Percentiles rank a stretch among this genome's conserved stretches.
Conservation (phyloP, 2,888 invertebrate genomes). For the Uropetala carovei region DNA sequence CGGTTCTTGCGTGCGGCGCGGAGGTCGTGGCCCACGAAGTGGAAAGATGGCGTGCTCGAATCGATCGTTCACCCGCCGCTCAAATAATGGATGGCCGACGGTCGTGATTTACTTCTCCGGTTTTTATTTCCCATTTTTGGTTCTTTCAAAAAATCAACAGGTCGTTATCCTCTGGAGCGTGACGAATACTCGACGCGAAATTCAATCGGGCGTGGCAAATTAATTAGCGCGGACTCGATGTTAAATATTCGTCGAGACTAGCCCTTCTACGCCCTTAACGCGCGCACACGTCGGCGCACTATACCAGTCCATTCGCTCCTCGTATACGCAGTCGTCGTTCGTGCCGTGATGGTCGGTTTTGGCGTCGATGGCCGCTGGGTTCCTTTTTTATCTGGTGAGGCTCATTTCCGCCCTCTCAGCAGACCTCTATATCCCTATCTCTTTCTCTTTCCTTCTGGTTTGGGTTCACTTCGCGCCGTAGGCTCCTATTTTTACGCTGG, state of each 20-base stretch:
- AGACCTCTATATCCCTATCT: neutral
- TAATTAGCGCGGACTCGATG: neutral
- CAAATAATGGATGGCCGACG: neutral
- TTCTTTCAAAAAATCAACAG: neutral
- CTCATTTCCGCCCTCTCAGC: neutral
- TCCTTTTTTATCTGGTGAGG: neutral
- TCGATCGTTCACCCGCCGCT: too few species aligned
- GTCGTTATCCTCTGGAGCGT: neutral
- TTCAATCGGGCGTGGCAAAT: constrained; percentile 25
- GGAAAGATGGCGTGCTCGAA: too few species aligned
- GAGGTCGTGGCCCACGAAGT: too few species aligned
- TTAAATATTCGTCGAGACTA: too few species aligned
- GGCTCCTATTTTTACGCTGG: neutral
- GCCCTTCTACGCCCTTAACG: too few species aligned
- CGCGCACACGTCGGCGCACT: too few species aligned
- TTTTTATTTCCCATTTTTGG: neutral
- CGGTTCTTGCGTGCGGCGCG: too few species aligned
- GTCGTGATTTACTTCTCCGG: neutral
- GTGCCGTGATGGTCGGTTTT: too few species aligned
- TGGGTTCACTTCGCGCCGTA: neutral
- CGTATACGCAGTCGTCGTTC: too few species aligned
- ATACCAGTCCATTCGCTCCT: too few species aligned
- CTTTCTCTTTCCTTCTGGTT: neutral
- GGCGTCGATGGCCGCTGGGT: neutral
- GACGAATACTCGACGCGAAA: constrained; percentile 12